Evolutionary conservation across 2,113 vertebrate species (phyloP).

Genomic region (Mola mola): DNA sequence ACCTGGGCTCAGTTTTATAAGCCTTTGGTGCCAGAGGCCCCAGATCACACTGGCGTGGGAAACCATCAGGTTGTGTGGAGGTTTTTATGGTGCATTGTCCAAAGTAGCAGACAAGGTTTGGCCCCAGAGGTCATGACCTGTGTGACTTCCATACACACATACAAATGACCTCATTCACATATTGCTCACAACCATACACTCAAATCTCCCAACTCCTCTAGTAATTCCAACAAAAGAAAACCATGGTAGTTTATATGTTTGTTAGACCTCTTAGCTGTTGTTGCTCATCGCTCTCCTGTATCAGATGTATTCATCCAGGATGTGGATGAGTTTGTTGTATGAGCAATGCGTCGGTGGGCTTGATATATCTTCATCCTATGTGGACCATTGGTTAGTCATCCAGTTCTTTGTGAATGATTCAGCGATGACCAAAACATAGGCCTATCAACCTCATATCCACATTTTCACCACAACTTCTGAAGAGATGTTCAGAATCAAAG

Average conservation of each 20-base stretch:
- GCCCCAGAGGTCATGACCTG: slow-evolving; percentile 32
- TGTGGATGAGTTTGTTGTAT: slow-evolving; percentile 26
- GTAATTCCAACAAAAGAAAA: slow-evolving; percentile 37
- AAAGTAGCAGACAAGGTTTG: slow-evolving; percentile 31
- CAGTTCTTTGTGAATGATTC: slow-evolving; percentile 25
- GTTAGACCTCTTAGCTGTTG: slow-evolving; percentile 18
- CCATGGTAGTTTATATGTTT: slow-evolving; percentile 35
- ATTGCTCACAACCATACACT: slow-evolving; percentile 30
- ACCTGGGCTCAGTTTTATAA: slow-evolving; percentile 65
- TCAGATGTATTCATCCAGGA: slow-evolving; percentile 19
- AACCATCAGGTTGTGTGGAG: slow-evolving; percentile 55
- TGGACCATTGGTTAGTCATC: slow-evolving; percentile 28
- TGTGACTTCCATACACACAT: slow-evolving; percentile 14
- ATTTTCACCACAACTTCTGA: not conserved
- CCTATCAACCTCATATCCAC: not conserved
- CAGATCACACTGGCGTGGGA: slow-evolving; percentile 68
- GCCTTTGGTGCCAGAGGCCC: slow-evolving; percentile 54
- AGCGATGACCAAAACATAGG: slow-evolving; percentile 34
- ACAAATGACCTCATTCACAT: slow-evolving; percentile 1
- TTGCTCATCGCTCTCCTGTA: slow-evolving; percentile 37
- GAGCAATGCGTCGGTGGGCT: slow-evolving; percentile 22
- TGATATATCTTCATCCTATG: slow-evolving; percentile 27
- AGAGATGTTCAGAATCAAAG: not conserved
- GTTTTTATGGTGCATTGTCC: slow-evolving; percentile 58
- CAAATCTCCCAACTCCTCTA: not conserved